These are phyloP conservation scores for Ceyx erithaca DNA, from an alignment of 2,797 vertebrate genomes.

Conservation along the genomic window DNA sequence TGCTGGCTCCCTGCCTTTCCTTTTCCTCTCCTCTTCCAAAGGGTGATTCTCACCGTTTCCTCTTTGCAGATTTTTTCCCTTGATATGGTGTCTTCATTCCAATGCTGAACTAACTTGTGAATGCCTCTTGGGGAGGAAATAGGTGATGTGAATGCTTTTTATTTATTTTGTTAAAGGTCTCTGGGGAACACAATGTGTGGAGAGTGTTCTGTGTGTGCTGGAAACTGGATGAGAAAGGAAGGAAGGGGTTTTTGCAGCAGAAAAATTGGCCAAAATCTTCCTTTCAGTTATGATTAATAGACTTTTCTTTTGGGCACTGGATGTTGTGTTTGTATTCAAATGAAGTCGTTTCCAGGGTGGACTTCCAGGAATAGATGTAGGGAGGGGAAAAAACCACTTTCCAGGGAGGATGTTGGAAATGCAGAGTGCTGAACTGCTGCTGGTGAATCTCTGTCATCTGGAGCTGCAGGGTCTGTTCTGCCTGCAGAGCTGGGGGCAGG, in stretches of 20 bases:
- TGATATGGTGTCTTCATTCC: slow-evolving; percentile 36
- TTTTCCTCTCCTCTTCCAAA: slow-evolving; percentile 27
- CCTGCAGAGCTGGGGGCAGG: rapidly evolving
- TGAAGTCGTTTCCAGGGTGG: not conserved
- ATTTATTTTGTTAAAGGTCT: not conserved
- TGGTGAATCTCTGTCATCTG: not conserved
- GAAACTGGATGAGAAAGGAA: not conserved
- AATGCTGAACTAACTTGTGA: not conserved
- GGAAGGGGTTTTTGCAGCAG: not conserved
- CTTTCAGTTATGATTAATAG: slow-evolving; percentile 25
- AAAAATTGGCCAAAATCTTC: slow-evolving; percentile 15
- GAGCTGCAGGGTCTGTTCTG: not conserved
- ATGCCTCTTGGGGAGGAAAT: slow-evolving; percentile 16
- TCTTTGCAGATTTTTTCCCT: slow-evolving; percentile 27
- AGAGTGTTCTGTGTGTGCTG: not conserved
- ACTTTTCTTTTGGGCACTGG: slow-evolving; percentile 33
- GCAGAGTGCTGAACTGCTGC: not conserved
- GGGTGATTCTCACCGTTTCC: slow-evolving; percentile 33
- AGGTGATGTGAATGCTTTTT: slow-evolving; percentile 4
- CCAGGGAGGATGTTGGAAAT: not conserved
- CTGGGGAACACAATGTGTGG: not conserved
- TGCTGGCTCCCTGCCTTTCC: slow-evolving; percentile 44
- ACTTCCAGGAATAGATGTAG: slow-evolving; percentile 48
- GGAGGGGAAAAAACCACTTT: not conserved
- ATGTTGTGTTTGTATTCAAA: slow-evolving; percentile 50